Evolutionary conservation across 2,113 vertebrate genomes (phyloP), one percentile per base, ranked within the genome.

Genomic region (Alosa alosa): DNA sequence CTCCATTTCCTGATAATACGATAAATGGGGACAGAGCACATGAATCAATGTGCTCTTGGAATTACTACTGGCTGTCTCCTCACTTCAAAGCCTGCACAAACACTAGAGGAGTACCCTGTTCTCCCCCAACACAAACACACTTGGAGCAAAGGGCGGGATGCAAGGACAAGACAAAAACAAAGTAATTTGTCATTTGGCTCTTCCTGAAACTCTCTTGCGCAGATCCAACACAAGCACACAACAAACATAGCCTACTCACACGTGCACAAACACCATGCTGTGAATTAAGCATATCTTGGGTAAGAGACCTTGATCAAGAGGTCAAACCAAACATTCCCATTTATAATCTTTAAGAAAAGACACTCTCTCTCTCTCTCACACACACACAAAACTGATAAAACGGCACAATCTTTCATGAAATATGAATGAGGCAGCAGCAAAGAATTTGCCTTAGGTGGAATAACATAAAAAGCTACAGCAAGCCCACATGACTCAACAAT

Each of bases 171-270:
- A 57, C 9, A 83, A 83, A 86, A 84, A 85, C 87, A 88, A 45
- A 83, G 11, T 81, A 55, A 85, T 46, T 85, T 82, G 85, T 87
- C 83, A 88, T 46, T 81, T 81, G 78, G 81, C 39, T 60, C 39
- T 88, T 89, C 89, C 83, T 89, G 82, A 52, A 81, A 83, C 44
- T 52, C 25, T 47, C 49, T 78, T 72, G 25, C 13, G 25, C 64
- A 64, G 17, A 68, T 18, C 84, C 25, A 84, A 11, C 41, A 72
- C 64, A 36, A 36, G 15, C 64, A 72, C 64, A 36, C 64, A 31
- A 31, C 31, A 31, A 31, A 31, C 31, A 31, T 31, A 31, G 31
- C 31, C 31, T 31, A 31, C 31, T 13, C 31, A 15, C 64, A 72
- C 25, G 64, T 72, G 64, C 64, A 36, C 64, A 72, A 22, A 64